A percentile compares a stretch with the other conserved stretches of the same genome.
Conservation (phyloP, 2,888 invertebrate species). For the Gastrophysa polygoni region DNA sequence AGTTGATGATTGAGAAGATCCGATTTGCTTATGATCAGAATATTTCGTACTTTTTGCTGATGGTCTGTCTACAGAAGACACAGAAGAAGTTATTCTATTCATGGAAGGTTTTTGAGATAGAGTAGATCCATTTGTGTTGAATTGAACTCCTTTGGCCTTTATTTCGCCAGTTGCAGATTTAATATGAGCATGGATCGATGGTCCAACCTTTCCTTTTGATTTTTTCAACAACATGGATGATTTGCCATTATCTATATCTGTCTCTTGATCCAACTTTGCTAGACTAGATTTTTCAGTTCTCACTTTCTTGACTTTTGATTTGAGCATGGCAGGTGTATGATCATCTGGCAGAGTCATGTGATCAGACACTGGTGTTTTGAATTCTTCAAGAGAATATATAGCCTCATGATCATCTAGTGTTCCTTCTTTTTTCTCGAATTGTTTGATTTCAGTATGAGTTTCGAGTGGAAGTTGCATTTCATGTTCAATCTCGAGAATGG, state of each 20-base stretch:
- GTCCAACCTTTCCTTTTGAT: no score
- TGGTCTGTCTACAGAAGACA: no score
- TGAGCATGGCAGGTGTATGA: neutral
- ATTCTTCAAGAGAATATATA: neutral
- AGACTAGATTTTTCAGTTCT: no score
- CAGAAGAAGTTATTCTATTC: neutral
- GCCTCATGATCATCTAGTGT: neutral
- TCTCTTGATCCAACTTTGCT: no score
- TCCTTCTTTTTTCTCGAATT: neutral
- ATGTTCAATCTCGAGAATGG: neutral
- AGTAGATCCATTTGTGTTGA: no score
- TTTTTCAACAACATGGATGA: no score
- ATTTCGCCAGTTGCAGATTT: no score
- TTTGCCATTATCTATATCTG: no score
- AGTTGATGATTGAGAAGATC: no score
- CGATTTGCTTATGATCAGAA: constrained; percentile 6
- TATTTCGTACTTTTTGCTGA: constrained; percentile 12
- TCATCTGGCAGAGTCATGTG: neutral
- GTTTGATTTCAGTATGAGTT: neutral
- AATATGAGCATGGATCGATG: no score
- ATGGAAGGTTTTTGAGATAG: no score
- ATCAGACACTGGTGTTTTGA: neutral
- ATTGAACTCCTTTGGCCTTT: no score
- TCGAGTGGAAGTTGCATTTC: neutral
- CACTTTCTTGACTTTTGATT: neutral